These are phyloP conservation scores for Pipra filicauda DNA, from an alignment of 2,113 vertebrate species.

Conservation along the genomic window DNA sequence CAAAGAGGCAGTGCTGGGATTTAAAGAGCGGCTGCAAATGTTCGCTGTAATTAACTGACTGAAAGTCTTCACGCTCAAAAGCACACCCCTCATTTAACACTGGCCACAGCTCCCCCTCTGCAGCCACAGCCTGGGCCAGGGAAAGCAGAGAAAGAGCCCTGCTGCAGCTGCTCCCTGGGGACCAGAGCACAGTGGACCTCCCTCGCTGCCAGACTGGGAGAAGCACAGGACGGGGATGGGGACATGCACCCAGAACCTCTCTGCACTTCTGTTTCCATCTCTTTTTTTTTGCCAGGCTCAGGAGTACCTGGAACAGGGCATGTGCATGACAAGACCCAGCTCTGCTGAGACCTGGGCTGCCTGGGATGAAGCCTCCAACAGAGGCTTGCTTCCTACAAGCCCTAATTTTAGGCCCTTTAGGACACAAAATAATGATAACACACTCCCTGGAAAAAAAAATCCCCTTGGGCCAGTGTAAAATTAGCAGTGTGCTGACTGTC, in stretches of 20 bases:
- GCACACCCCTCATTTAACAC: not conserved
- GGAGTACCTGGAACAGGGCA: not conserved
- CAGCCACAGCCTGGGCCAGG: not conserved
- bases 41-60: not conserved
- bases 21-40: not conserved
- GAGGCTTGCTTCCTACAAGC: not conserved
- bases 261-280: not conserved
- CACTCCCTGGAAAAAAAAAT: not conserved
- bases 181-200: rapidly evolving
- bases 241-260: not conserved
- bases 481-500: conserved; percentile 46
- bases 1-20: not conserved
- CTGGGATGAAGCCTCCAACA: not conserved
- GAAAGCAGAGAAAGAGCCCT: not conserved
- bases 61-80: not conserved
- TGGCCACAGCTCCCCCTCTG: not conserved
- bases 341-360: not conserved
- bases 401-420: conserved; percentile 35
- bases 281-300: not conserved
- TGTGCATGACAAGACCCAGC: not conserved
- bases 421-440: conserved; percentile 51
- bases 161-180: not conserved
- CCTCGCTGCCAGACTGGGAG: not conserved
- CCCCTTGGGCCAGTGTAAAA: conserved; percentile 31
- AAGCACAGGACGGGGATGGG: not conserved